Percentiles rank a stretch among this genome's conserved stretches.
Conservation (phyloP, 1,140 invertebrate species). For the Drosophila suzukii region DNA sequence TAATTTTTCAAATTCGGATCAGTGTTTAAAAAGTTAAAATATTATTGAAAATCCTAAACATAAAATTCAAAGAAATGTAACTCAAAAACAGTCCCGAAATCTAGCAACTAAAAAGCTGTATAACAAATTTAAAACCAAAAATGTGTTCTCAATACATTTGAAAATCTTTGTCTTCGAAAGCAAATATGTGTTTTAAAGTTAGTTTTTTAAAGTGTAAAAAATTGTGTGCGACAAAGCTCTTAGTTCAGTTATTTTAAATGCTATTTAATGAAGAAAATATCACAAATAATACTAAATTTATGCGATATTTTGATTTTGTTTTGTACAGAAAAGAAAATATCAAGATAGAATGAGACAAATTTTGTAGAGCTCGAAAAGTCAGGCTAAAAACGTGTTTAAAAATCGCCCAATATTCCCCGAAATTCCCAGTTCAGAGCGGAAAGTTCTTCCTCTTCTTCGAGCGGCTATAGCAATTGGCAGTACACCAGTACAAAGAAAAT, state of each 20-base stretch:
- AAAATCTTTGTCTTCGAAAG: too few relatives aligned
- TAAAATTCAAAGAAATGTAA: background rate
- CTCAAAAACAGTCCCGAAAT: conserved; percentile 8
- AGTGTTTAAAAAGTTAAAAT: conserved; percentile 25
- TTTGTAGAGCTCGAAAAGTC: background rate
- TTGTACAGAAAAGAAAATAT: background rate
- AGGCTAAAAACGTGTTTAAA: conserved; percentile 3
- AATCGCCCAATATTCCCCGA: conserved; percentile 6
- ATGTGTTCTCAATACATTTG: background rate
- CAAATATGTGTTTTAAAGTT: too few relatives aligned
- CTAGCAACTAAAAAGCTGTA: conserved; percentile 22
- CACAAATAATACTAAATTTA: too few relatives aligned
- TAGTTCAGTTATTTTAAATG: too few relatives aligned
- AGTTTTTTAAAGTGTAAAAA: too few relatives aligned
- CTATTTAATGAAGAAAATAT: too few relatives aligned
- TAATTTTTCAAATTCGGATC: conserved; percentile 6
- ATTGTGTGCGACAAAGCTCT: too few relatives aligned
- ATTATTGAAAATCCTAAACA: background rate
- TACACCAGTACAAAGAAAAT: conserved; percentile 69
- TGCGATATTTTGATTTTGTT: too few relatives aligned
- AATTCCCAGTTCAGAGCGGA: conserved; percentile 5
- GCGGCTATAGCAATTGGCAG: conserved; percentile 52
- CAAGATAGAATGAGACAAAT: background rate
- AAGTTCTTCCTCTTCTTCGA: conserved; percentile 21
- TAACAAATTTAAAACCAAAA: background rate